Conservation (phyloP, 2,888 invertebrate species). For the Pyrrhosoma nymphula region DNA sequence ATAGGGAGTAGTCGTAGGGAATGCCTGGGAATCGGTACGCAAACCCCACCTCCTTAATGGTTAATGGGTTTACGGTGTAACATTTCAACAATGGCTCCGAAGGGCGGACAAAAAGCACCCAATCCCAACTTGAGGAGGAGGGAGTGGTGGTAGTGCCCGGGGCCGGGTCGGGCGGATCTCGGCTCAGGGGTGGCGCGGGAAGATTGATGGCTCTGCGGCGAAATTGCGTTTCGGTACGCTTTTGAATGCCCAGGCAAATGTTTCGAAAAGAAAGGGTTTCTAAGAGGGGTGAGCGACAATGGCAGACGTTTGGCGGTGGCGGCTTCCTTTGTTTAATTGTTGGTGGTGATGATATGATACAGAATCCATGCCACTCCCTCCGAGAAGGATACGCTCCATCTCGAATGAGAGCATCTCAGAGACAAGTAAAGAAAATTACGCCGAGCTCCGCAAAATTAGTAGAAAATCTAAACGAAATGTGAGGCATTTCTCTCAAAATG, state of each 20-base stretch:
- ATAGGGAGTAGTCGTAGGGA: background rate
- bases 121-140: background rate
- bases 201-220: constrained; percentile 21
- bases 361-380: background rate
- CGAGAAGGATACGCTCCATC: background rate
- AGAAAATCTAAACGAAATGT: too few species aligned
- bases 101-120: constrained; percentile 23
- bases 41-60: background rate
- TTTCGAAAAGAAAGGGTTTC: background rate
- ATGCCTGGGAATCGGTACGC: background rate
- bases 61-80: constrained; percentile 50
- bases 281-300: background rate
- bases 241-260: background rate
- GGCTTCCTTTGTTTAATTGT: background rate
- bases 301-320: background rate
- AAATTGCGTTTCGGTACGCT: background rate
- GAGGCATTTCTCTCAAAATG: too few species aligned
- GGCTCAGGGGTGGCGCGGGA: background rate
- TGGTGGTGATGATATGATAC: background rate
- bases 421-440: too few species aligned
- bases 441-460: too few species aligned
- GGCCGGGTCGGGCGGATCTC: background rate
- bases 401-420: too few species aligned
- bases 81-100: constrained; percentile 49
- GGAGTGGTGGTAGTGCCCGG: background rate